Conservation (phyloP, 2,888 invertebrate species). For the Pomacea canaliculata region DNA sequence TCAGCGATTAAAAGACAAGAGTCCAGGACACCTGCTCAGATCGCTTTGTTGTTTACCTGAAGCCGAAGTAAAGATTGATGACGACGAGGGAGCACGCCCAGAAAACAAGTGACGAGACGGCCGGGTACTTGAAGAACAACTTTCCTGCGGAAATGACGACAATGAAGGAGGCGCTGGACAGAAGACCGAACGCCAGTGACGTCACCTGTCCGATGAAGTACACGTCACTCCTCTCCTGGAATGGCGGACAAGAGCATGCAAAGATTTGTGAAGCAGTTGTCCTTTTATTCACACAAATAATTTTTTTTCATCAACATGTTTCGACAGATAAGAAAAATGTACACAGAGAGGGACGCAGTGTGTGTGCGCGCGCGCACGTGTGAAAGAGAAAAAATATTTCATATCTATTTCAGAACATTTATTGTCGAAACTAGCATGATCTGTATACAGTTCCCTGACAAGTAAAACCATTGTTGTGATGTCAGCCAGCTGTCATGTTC, state of each 20-base stretch:
- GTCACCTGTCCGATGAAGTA: slow-evolving; percentile 28
- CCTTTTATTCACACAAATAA: neutral
- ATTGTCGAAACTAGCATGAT: too few relatives aligned
- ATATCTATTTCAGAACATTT: too few relatives aligned
- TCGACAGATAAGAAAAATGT: too few relatives aligned
- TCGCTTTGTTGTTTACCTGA: slow-evolving; percentile 18
- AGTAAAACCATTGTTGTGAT: too few relatives aligned
- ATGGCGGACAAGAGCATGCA: neutral
- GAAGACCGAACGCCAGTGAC: slow-evolving; percentile 11
- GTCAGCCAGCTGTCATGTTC: too few relatives aligned
- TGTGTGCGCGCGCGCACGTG: too few relatives aligned
- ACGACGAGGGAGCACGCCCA: slow-evolving; percentile 46
- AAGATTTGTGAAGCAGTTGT: neutral
- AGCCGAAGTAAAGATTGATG: slow-evolving; percentile 47
- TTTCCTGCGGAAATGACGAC: slow-evolving; percentile 3
- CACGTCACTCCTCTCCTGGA: slow-evolving; percentile 10
- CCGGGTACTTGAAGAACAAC: slow-evolving; percentile 44
- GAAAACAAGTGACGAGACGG: slow-evolving; percentile 39
- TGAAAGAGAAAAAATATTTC: too few relatives aligned
- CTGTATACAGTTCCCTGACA: too few relatives aligned
- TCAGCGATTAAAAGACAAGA: too few relatives aligned
- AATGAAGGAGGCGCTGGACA: slow-evolving; percentile 19
- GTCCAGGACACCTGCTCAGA: too few relatives aligned
- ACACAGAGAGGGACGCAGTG: too few relatives aligned
- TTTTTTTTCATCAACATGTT: too few relatives aligned